Evolutionary conservation across 1,140 invertebrate species (phyloP), one percentile per base, ranked within the genome.

Genomic region (Drosophila lini): DNA sequence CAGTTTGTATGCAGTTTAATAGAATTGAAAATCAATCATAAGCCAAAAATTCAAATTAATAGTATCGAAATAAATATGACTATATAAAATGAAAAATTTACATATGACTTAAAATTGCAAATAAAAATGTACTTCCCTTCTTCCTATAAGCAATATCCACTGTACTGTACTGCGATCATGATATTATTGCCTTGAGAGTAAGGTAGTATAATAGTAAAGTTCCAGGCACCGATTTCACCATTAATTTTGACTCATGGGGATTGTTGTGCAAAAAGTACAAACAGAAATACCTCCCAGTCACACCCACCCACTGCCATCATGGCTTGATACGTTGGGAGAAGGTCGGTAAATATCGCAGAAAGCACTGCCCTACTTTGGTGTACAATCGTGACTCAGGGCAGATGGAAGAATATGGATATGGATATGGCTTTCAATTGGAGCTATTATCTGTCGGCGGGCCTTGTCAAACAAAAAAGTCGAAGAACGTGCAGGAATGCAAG

Each of bases 361-460:
- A 19, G 16, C n/a, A 42, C 22, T 56, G 48, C 16, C 32, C 64
- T 8, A 57, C 50, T 70, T 47, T 47, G 19, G 47, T 38, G 16
- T 15, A 34, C 64, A 68, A 47, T 31, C 5, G 25, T 70, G 68
- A 70, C 32, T 70, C 67, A 70, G 36, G 13, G 10, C 31, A n/a
- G 22, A 28, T 57, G 48, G 16, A 28, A 28, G 16, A 50, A 34
- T 32, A 60, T 53, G 13, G 13, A 9, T 22, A 34, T 11, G 13
- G 42, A 48, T 65, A 38, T 50, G 16, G 44, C 36, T 25, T 34
- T 65, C 19, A 67, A 68, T 64, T 19, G 11, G 42, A 25, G 40
- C n/a, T 28, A 44, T 61, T 61, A 64, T 64, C 56, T 64, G 31
- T 34, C n/a, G 19, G 7, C 11, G 31, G 19, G 38, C 15, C 10